Evolutionary conservation across 2,113 vertebrate genomes (phyloP), one percentile per base, ranked within the genome.

Genomic region (Cromileptes altivelis): DNA sequence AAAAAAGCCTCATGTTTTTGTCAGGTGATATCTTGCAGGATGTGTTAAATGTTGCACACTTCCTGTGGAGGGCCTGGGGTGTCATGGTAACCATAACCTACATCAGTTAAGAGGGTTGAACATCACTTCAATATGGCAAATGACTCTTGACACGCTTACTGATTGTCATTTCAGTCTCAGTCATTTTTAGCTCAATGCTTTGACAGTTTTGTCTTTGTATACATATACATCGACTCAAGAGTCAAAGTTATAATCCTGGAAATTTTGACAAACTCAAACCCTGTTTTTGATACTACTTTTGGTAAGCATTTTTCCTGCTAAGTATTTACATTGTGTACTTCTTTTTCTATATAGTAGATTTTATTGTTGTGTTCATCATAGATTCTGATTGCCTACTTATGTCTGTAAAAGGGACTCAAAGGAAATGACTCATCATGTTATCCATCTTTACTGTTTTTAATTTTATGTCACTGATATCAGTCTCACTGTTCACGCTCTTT

Each of bases 41-140:
- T 61, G 71, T 81, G 90, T 68, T 86, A 73, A 92, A 93, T 94
- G 89, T 68, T 50, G 62, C 88, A 49, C 60, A 94, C 91, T 91
- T 94, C 94, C 93, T 93, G 90, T 40, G 63, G 71, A 84, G 30
- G 60, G 64, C 57, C 37, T 13, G 9, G 18, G 73, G 27, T 71
- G 80, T 83, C 80, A 90, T 91, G 77, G 82, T 58, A 84, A 92
- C 87, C 81, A 75, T 4, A 80, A 69, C 56, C 57, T 70, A 69
- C 27, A 68, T 52, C 19, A 23, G 42, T 62, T 76, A 77, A 84
- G 68, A 82, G 58, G 13, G 37, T 56, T 64, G 84, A 89, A 72
- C 65, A 80, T 68, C 50, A 21, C 42, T 53, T 84, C 25, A 56
- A 7, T n/a, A 12, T 42, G 23, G 49, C 14, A 47, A 56, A 14